Evolutionary conservation across 2,888 invertebrate genomes (phyloP), one percentile per base, ranked within the genome.

Genomic region (Tiliacea aurago): DNA sequence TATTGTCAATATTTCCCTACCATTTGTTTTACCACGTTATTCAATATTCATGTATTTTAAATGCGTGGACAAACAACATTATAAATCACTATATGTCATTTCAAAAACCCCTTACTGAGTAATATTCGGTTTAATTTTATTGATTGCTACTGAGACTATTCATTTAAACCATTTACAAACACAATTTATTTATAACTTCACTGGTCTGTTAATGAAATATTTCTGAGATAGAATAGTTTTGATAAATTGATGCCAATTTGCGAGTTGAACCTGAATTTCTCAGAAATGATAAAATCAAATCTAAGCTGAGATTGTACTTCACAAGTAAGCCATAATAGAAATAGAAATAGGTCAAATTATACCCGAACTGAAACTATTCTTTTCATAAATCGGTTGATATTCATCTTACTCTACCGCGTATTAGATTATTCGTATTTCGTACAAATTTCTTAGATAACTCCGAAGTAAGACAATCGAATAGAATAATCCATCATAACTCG

Each of bases 91-190:
- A 78, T 77, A 76, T 89, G 86, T 87, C 88, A 85, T 78, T 88
- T 86, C 74, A 78, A 81, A n/a, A 86, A 90, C 89, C 86, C 91
- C 89, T 90, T 89, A 86, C 86, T 85, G 84, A 86, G 85, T 88
- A 88, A 89, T 90, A 88, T 86, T 86, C 84, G 86, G 85, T 88
- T 90, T 87, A 90, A 90, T 88, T 87, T 89, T 87, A 90, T 91
- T 90, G 89, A 91, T 90, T 81, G 78, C 84, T 78, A 66, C 81
- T 67, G 78, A 84, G 74, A 81, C 73, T 74, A 83, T 69, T 78
- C 81, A 82, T 78, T 81, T 59, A 71, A 80, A 61, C 64, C 58
- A 76, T 70, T 83, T 69, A 76, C 58, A 73, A 83, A 76, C 61
- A 85, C 76, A 76, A 72, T 56, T 45, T 78, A 83, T 85, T 85